phyloP scores from a whole-genome alignment of 2,113 vertebrate genomes.

The Cebidichthys violaceus region DNA sequence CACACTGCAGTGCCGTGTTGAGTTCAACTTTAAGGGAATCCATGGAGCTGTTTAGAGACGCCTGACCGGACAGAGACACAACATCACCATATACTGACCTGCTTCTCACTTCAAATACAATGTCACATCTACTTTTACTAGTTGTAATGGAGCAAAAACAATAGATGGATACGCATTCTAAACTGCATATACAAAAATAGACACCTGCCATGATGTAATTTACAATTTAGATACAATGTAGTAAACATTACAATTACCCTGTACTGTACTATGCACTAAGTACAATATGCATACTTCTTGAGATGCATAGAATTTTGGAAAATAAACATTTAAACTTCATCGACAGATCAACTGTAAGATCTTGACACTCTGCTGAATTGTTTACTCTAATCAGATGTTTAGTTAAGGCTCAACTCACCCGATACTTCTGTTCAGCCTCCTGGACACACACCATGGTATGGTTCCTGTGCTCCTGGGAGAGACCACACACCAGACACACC shows the following conservation, averaged over 20 bases:
- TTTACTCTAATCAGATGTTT: no score
- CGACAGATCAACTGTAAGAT: neutral
- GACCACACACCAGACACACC: constrained; percentile 90
- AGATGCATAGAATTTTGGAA: neutral
- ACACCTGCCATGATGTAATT: neutral
- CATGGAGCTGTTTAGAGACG: constrained; percentile 80
- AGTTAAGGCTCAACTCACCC: constrained; percentile 78
- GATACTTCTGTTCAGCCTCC: constrained; percentile 87
- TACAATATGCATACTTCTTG: neutral
- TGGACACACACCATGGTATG: constrained; percentile 89
- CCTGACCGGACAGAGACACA: constrained; percentile 66
- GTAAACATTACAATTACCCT: neutral
- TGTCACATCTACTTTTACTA: neutral
- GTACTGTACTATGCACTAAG: neutral
- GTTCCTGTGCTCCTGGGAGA: constrained; percentile 89
- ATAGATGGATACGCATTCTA: neutral
- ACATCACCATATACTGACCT: neutral
- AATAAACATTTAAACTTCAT: neutral
- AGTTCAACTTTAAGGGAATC: constrained; percentile 82
- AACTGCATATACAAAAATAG: neutral
- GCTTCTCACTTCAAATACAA: neutral
- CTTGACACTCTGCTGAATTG: neutral
- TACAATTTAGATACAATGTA: neutral
- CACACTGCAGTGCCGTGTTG: constrained; percentile 82
- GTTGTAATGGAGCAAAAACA: neutral